Percentiles rank a stretch among this genome's conserved stretches.
Conservation (phyloP, 1,140 invertebrate species). For the Oscheius sp. region DNA sequence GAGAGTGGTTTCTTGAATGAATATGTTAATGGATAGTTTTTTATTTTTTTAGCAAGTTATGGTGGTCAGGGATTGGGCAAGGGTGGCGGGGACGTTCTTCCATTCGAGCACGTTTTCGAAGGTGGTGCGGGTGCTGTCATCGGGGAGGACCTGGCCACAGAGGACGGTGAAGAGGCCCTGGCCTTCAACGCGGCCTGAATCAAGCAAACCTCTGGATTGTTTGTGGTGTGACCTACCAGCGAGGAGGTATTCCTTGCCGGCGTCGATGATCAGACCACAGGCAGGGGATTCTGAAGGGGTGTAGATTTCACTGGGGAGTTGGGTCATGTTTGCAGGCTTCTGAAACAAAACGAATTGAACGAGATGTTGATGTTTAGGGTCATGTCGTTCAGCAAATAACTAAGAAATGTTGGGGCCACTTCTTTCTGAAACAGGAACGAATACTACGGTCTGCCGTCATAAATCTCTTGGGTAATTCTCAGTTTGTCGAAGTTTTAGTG, state of each 20-base stretch:
- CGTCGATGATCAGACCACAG: conserved; percentile 42
- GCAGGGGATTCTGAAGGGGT: conserved; percentile 46
- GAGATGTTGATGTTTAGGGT: neutral
- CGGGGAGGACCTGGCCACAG: conserved; percentile 44
- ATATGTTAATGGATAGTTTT: no score
- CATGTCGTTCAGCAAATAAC: no score
- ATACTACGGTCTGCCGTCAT: no score
- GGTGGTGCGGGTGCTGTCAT: conserved; percentile 29
- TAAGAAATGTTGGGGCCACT: no score
- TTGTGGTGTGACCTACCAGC: conserved; percentile 20
- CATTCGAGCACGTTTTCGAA: conserved; percentile 48
- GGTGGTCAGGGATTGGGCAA: neutral
- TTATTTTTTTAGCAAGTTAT: neutral
- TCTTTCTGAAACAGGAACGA: no score
- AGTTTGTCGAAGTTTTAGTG: no score
- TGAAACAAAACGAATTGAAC: no score
- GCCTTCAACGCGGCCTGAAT: conserved; percentile 36
- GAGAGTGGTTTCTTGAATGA: no score
- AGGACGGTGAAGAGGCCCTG: conserved; percentile 38
- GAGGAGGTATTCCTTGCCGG: conserved; percentile 45
- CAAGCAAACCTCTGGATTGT: neutral
- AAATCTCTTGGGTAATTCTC: no score
- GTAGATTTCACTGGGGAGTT: conserved; percentile 40
- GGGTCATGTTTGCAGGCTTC: conserved; percentile 34
- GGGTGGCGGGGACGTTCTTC: conserved; percentile 15